Percentiles rank a stretch among this genome's conserved stretches.
Conservation (phyloP, 2,888 invertebrate species). For the Apamea crenata region DNA sequence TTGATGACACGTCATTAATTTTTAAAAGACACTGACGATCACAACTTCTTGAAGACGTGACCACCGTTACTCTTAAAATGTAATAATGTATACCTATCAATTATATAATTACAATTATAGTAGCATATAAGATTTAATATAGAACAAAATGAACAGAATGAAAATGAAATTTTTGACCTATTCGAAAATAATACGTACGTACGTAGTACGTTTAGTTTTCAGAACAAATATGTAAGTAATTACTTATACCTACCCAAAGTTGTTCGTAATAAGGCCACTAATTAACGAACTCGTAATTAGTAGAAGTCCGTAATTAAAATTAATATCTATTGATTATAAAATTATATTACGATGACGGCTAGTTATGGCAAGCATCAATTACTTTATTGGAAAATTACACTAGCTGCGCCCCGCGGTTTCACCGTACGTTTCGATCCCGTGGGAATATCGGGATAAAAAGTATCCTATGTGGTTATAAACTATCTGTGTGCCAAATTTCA, state of each 20-base stretch:
- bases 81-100: too few species aligned
- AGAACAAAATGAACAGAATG: background rate
- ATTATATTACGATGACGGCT: slow-evolving; percentile 18
- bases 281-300: slow-evolving; percentile 40
- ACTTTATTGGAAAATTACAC: slow-evolving; percentile 1
- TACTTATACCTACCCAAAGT: slow-evolving; percentile 23
- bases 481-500: too few species aligned
- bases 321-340: slow-evolving; percentile 28
- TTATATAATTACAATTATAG: too few species aligned
- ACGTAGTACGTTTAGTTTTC: too few species aligned
- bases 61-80: too few species aligned
- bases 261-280: slow-evolving; percentile 24
- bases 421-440: too few species aligned
- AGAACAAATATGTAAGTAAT: slow-evolving; percentile 23
- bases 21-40: too few species aligned
- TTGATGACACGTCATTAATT: too few species aligned
- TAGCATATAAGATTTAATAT: background rate
- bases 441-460: too few species aligned
- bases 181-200: background rate
- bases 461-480: too few species aligned
- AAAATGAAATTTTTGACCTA: background rate
- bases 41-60: too few species aligned
- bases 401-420: too few species aligned
- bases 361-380: slow-evolving; percentile 2
- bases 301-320: slow-evolving; percentile 14